Conservation (phyloP, 2,888 invertebrate species). For the Yponomeuta sedellus region DNA sequence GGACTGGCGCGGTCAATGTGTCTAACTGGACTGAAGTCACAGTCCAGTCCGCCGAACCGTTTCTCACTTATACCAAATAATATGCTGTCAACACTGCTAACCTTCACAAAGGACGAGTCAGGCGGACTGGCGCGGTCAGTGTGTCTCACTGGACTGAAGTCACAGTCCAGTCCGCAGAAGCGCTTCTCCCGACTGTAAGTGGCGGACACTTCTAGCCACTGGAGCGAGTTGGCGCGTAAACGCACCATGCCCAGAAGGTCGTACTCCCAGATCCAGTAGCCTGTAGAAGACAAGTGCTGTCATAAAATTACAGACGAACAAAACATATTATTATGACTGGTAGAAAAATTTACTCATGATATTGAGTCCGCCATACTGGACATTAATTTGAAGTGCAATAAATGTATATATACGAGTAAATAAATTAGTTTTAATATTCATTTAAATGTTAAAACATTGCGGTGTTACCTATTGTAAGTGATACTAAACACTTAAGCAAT, state of each 20-base stretch:
- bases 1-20: background rate
- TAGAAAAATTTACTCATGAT: no score
- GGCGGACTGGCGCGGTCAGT: background rate
- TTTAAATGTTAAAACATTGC: no score
- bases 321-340: no score
- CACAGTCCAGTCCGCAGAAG: background rate
- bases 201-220: slow-evolving; percentile 47
- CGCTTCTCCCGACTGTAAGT: slow-evolving; percentile 34
- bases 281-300: background rate
- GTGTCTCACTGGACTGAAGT: background rate
- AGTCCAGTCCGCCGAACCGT: slow-evolving; percentile 17
- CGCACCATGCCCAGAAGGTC: slow-evolving; percentile 60
- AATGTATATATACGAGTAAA: no score
- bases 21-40: background rate
- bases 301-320: background rate
- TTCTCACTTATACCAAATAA: slow-evolving; percentile 2
- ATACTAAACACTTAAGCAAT: no score
- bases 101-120: background rate
- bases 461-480: no score
- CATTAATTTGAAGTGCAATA: no score
- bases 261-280: slow-evolving; percentile 59
- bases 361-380: no score
- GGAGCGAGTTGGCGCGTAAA: slow-evolving; percentile 41
- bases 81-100: background rate
- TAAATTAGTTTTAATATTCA: no score